Conservation (phyloP, 1,140 invertebrate species). For the Penaeus chinensis region DNA sequence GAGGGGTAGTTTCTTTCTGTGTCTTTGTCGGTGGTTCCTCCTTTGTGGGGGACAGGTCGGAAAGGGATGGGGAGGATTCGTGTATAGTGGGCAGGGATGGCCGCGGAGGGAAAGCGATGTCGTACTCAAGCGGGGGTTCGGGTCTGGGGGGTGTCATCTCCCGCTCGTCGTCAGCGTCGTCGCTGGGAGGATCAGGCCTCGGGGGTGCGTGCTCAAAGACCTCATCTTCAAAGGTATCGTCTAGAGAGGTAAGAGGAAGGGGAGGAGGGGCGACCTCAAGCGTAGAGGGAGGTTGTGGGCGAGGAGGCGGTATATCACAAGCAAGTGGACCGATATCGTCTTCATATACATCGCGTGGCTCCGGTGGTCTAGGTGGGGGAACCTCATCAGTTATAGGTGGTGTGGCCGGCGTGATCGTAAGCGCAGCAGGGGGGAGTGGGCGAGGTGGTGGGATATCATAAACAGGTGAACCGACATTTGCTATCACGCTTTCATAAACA, state of each 20-base stretch:
- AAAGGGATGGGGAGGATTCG: conserved; percentile 38
- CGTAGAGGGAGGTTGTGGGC: too few species aligned
- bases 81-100: conserved; percentile 50
- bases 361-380: background rate
- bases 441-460: conserved; percentile 24
- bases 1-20: conserved; percentile 5
- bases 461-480: background rate
- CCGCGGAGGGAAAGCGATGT: conserved; percentile 6
- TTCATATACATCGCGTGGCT: background rate
- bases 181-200: conserved; percentile 50
- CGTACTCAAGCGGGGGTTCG: conserved; percentile 46
- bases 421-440: background rate
- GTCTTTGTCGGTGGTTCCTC: conserved; percentile 4
- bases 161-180: conserved; percentile 54
- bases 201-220: conserved; percentile 21
- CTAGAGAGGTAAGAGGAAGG: conserved; percentile 6
- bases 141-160: conserved; percentile 48
- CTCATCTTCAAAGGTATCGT: conserved; percentile 13
- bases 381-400: conserved; percentile 6
- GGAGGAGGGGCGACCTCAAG: conserved; percentile 24
- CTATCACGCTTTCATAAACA: background rate
- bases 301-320: too few species aligned
- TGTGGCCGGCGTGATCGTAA: background rate
- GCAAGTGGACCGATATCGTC: too few species aligned
- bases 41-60: conserved; percentile 2